phyloP scores from a whole-genome alignment of 2,888 invertebrate genomes.

The Tachystola acroxantha region DNA sequence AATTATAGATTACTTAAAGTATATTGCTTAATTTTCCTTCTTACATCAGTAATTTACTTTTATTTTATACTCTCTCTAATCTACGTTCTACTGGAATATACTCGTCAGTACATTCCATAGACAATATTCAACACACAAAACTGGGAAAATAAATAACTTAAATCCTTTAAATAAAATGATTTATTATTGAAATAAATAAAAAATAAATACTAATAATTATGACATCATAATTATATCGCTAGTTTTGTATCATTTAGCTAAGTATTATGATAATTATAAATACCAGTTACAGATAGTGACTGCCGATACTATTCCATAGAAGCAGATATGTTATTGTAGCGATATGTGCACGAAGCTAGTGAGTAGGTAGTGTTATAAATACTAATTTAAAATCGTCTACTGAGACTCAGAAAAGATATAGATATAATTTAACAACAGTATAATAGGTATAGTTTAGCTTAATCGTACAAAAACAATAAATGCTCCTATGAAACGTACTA shows the following conservation, averaged over 20 bases:
- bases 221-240: slow-evolving; percentile 29
- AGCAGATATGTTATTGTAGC: slow-evolving; percentile 57
- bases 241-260: slow-evolving; percentile 24
- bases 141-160: slow-evolving; percentile 37
- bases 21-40: slow-evolving; percentile 5
- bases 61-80: background rate
- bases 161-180: slow-evolving; percentile 34
- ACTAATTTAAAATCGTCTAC: no score
- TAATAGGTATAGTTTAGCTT: no score
- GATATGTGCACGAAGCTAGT: slow-evolving; percentile 44
- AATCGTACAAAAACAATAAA: slow-evolving; percentile 34
- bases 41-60: background rate
- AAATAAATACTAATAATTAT: slow-evolving; percentile 29
- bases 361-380: background rate
- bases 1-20: slow-evolving; percentile 14
- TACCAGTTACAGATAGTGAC: slow-evolving; percentile 28
- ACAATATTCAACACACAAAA: slow-evolving; percentile 15
- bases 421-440: no score
- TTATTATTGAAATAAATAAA: slow-evolving; percentile 48
- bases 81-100: no score
- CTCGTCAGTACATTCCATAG: background rate
- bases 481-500: slow-evolving; percentile 61
- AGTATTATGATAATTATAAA: slow-evolving; percentile 19
- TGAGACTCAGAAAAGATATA: background rate
- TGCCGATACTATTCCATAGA: slow-evolving; percentile 51